These are phyloP conservation scores for Engraulis encrasicolus DNA, from an alignment of 2,113 vertebrate genomes.

Conservation along the genomic window DNA sequence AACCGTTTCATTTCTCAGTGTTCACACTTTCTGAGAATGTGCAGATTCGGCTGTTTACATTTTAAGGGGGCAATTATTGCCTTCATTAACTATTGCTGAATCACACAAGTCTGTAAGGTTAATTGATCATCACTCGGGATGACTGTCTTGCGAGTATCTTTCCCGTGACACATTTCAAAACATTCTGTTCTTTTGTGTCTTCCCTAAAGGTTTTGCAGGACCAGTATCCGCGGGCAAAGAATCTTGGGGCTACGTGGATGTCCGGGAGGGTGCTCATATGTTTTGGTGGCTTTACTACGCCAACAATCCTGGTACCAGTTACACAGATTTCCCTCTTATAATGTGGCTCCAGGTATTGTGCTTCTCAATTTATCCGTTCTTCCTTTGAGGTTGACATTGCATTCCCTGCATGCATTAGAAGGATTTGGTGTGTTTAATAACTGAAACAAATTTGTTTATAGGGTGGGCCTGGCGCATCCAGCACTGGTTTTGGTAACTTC, in stretches of 20 bases:
- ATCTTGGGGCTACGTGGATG: slow-evolving; percentile 86
- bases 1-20: background rate
- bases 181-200: background rate
- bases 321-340: slow-evolving; percentile 83
- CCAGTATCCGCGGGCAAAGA: slow-evolving; percentile 63
- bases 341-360: slow-evolving; percentile 93
- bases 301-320: slow-evolving; percentile 69
- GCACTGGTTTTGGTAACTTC: slow-evolving; percentile 95
- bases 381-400: too few relatives aligned
- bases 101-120: too few relatives aligned
- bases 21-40: background rate
- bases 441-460: slow-evolving; percentile 46
- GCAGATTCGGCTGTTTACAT: too few relatives aligned
- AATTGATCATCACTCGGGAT: background rate
- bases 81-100: too few relatives aligned
- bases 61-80: too few relatives aligned
- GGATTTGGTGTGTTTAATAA: too few relatives aligned
- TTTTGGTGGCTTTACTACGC: slow-evolving; percentile 98
- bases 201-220: background rate
- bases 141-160: background rate
- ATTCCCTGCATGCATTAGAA: too few relatives aligned
- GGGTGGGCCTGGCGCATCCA: slow-evolving; percentile 94
- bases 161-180: background rate
- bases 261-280: slow-evolving; percentile 89
- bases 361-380: background rate